Base-by-base conservation (phyloP, 2,113 vertebrate species). In the Callithrix jacchus region DNA sequence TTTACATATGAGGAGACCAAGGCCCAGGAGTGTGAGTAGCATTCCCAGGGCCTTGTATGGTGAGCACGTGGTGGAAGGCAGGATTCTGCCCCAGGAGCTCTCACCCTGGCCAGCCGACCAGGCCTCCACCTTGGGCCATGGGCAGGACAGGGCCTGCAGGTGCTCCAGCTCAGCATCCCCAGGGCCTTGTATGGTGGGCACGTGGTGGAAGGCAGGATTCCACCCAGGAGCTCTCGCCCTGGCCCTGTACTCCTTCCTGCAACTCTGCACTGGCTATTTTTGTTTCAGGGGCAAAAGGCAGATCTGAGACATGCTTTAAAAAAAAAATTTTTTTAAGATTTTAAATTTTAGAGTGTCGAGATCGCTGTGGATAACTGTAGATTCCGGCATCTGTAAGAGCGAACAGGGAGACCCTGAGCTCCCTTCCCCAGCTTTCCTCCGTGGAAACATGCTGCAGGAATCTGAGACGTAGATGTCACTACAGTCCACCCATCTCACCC, bases 381-480 rank as follows among this genome's bases (percentile, higher is more conserved):
- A 49, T 32, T 18, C 70, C n/a, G 9, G 8, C n/a, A 45, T 18
- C 45, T 70, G 0, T 86, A 13, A 42, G 74, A 80, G 40, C 14
- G 1, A 32, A 6, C 37, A 8, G 23, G 32, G 82, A 17, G 42
- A 10, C 6, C 42, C 66, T 5, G 13, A 13, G n/a, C 7, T 25
- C 52, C 66, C 37, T 23, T 73, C 2, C 61, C 13, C 8, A 0
- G 2, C 7, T 6, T 23, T 37, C 71, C 64, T 47, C 3, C 0
- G 2, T 2, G 27, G 61, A 18, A 10, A 17, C 20, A 0, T 32
- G n/a, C n/a, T 8, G 8, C 35, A 20, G 30, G 27, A 6, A 42
- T 2, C 25, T 14, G 20, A 92, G 66, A 4, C 4, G 2, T 7
- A 0, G 35, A 13, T 2, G 0, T 21, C 3, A 25, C n/a, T 3